phyloP scores from a whole-genome alignment of 2,797 vertebrate species.

The Lemur catta region DNA sequence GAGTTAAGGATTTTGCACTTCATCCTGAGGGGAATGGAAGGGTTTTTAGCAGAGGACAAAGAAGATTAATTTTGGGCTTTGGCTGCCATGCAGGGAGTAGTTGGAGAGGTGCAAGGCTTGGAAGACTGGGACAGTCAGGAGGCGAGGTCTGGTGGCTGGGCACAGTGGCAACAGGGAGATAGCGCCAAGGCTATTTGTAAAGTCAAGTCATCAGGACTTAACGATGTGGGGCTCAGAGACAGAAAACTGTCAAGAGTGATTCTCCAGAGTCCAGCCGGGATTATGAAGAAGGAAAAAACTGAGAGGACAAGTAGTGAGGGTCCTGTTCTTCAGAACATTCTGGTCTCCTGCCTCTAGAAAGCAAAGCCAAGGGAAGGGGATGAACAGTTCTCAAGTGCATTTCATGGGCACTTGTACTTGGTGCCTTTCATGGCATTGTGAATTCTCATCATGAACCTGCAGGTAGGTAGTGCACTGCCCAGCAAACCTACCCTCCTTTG shows the following conservation, averaged over 20 bases:
- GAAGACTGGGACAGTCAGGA: not conserved
- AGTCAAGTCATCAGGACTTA: not conserved
- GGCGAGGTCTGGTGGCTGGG: not conserved
- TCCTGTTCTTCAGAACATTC: not conserved
- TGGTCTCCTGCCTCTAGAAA: not conserved
- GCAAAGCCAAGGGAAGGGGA: not conserved
- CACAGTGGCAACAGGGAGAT: not conserved
- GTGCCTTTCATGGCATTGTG: not conserved
- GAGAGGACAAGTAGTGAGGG: not conserved
- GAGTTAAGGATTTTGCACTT: not conserved
- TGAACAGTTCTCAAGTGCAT: not conserved
- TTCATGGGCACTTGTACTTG: not conserved
- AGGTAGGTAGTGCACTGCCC: not conserved
- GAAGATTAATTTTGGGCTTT: not conserved
- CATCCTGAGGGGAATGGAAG: not conserved
- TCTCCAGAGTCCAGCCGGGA: not conserved
- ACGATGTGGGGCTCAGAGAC: not conserved
- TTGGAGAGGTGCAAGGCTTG: not conserved
- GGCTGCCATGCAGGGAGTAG: not conserved
- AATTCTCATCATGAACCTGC: not conserved
- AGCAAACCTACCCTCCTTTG: not conserved
- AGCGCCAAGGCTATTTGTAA: not conserved
- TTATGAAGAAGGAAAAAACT: not conserved
- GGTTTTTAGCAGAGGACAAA: not conserved
- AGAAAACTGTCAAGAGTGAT: not conserved